phyloP scores from a whole-genome alignment of 2,113 vertebrate genomes.

The Euleptes europaea region DNA sequence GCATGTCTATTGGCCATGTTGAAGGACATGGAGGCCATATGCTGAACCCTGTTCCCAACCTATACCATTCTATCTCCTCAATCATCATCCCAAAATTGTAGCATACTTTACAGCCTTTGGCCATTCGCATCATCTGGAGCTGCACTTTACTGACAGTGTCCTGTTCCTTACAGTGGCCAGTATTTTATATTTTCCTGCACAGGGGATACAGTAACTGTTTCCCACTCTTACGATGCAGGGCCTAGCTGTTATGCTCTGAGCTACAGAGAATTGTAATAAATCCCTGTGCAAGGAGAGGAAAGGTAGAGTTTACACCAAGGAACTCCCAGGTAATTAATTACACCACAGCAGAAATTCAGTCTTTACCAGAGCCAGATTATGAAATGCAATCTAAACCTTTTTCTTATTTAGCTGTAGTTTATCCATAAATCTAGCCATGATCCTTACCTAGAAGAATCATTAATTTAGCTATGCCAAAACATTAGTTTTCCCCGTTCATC shows the following conservation, averaged over 20 bases:
- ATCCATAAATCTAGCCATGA: too few relatives aligned
- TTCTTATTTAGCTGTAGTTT: too few relatives aligned
- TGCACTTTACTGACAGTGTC: neutral
- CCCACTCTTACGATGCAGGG: neutral
- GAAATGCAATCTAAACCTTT: too few relatives aligned
- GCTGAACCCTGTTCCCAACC: neutral
- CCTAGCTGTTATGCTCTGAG: neutral
- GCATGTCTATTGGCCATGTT: too few relatives aligned
- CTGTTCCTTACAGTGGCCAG: neutral
- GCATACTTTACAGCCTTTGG: neutral
- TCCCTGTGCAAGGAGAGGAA: neutral
- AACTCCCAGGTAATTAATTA: constrained; percentile 1
- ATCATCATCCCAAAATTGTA: neutral
- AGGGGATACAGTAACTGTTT: neutral
- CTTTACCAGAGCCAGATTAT: too few relatives aligned
- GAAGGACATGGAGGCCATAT: neutral
- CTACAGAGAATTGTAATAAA: constrained; percentile 11
- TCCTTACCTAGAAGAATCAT: neutral
- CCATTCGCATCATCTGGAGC: neutral
- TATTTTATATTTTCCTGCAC: neutral
- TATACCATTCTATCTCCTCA: neutral
- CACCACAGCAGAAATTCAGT: neutral
- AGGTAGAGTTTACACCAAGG: neutral
- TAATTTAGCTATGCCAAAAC: neutral
- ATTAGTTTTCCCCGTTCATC: neutral